Evolutionary conservation across 2,797 vertebrate genomes (phyloP).

Genomic region (Valencia hispanica): DNA sequence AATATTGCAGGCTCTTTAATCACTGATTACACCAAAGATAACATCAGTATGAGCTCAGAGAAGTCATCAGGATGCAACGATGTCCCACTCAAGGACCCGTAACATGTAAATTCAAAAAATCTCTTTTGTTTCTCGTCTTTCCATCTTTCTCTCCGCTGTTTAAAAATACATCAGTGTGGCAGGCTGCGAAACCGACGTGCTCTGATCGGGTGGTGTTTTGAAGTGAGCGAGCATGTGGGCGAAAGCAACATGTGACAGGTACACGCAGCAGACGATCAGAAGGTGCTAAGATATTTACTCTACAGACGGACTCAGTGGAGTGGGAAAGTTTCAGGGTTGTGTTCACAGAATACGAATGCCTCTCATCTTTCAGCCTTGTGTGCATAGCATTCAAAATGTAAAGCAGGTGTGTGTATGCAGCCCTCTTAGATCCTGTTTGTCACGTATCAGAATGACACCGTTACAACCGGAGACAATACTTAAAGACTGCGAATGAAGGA

Average conservation of each 20-base stretch:
- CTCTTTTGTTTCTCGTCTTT: slow-evolving; percentile 19
- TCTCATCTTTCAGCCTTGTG: slow-evolving; percentile 41
- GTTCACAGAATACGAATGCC: slow-evolving; percentile 54
- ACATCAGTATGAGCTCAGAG: slow-evolving; percentile 9
- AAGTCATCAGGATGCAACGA: slow-evolving; percentile 31
- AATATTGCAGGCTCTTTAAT: not conserved
- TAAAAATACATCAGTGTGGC: slow-evolving; percentile 64
- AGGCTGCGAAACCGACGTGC: slow-evolving; percentile 36
- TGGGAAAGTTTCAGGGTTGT: slow-evolving; percentile 28
- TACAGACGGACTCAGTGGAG: slow-evolving; percentile 29
- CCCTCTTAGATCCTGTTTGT: slow-evolving; percentile 19
- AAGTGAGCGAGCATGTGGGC: slow-evolving; percentile 33
- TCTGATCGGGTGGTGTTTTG: slow-evolving; percentile 45
- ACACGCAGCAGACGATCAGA: slow-evolving; percentile 32
- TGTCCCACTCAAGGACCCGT: slow-evolving; percentile 7
- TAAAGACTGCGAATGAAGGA: slow-evolving; percentile 23
- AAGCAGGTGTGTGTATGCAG: slow-evolving; percentile 10
- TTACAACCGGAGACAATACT: slow-evolving; percentile 27
- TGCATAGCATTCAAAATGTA: slow-evolving; percentile 36
- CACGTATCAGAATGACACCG: slow-evolving; percentile 6
- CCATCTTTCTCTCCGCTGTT: slow-evolving; percentile 18
- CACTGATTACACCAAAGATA: not conserved
- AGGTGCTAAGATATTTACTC: slow-evolving; percentile 34
- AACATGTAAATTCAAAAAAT: slow-evolving; percentile 21
- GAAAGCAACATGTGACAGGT: slow-evolving; percentile 51